These are phyloP conservation scores for Dorcus parallelipipedus DNA, from an alignment of 2,888 invertebrate genomes.

Conservation along the genomic window DNA sequence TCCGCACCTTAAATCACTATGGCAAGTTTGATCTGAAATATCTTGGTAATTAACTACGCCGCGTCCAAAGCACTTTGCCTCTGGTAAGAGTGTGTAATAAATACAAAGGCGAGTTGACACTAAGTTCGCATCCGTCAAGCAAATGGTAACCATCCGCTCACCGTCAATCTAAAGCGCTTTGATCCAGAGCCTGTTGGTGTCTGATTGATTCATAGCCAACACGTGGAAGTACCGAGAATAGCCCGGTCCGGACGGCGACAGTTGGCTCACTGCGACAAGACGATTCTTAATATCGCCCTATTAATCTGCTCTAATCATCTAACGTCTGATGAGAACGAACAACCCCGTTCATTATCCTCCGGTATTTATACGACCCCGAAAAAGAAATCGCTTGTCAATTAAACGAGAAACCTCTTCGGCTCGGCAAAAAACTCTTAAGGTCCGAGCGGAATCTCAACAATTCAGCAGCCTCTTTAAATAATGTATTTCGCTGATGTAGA, in stretches of 20 bases:
- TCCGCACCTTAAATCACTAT: background rate
- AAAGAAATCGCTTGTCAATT: constrained; percentile 1
- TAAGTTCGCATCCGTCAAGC: constrained; percentile 15
- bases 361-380: background rate
- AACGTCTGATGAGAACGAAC: background rate
- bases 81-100: constrained; percentile 17
- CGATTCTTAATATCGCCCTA: constrained; percentile 34
- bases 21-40: constrained; percentile 7
- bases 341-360: background rate
- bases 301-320: constrained; percentile 33
- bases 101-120: constrained; percentile 21
- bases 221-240: constrained; percentile 40
- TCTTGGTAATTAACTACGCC: background rate
- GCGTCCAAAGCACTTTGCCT: background rate
- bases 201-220: constrained; percentile 48
- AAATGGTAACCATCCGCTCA: constrained; percentile 37
- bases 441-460: background rate
- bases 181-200: constrained; percentile 38
- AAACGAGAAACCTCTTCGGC: background rate
- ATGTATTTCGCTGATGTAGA: background rate
- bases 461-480: background rate
- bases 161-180: constrained; percentile 43
- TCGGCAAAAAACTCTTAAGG: background rate
- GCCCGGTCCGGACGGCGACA: constrained; percentile 27
- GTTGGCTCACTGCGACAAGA: constrained; percentile 27